phyloP scores from a whole-genome alignment of 2,113 vertebrate species.

The Sterrhoptilus dennistouni region DNA sequence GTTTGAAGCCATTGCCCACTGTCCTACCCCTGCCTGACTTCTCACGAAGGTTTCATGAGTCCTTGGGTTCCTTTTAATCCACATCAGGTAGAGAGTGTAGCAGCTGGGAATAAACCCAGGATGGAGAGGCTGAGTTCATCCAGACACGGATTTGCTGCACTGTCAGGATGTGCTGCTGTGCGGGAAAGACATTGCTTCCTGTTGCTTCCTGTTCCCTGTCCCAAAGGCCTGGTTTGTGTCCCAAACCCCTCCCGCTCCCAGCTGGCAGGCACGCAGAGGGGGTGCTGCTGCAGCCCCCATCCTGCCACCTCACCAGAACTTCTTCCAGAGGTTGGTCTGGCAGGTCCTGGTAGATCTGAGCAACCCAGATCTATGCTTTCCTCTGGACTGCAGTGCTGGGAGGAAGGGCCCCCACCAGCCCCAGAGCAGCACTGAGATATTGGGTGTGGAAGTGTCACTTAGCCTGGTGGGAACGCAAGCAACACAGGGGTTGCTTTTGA shows the following conservation, averaged over 20 bases:
- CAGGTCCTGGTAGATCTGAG: background rate
- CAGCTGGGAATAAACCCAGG: background rate
- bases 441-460: background rate
- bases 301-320: background rate
- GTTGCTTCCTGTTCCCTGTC: background rate
- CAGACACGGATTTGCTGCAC: accelerated
- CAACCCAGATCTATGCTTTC: background rate
- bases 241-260: background rate
- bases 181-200: background rate
- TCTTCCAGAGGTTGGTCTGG: background rate
- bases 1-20: background rate
- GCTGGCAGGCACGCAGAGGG: background rate
- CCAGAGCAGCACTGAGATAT: background rate
- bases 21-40: background rate
- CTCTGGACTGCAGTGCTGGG: background rate
- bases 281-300: background rate
- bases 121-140: background rate
- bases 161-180: constrained; percentile 9
- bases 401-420: background rate
- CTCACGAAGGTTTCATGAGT: background rate
- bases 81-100: accelerated
- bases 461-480: background rate
- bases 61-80: background rate
- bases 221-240: background rate
- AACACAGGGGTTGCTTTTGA: background rate